Conservation (phyloP, 2,797 vertebrate genomes). For the Hemitrygon akajei region DNA sequence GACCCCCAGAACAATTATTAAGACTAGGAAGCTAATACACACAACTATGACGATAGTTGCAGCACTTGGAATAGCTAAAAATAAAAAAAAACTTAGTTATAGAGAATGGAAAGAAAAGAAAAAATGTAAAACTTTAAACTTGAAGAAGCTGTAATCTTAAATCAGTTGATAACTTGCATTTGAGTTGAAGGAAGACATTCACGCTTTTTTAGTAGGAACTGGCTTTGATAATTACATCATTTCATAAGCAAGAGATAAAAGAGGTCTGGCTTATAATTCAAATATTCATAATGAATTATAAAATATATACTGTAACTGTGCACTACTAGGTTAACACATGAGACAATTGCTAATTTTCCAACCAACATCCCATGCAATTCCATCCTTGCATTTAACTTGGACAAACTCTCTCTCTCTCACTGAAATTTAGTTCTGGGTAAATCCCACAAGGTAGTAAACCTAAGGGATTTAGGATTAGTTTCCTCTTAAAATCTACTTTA, state of each 20-base stretch:
- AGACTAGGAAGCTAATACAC: conserved; percentile 76
- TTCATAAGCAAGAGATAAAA: not conserved
- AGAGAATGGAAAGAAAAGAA: not conserved
- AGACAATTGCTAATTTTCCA: not conserved
- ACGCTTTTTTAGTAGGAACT: not conserved
- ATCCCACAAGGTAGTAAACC: not conserved
- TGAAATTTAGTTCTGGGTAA: not conserved
- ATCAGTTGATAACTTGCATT: not conserved
- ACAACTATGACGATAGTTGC: conserved; percentile 73
- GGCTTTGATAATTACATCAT: not conserved
- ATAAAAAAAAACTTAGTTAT: conserved; percentile 16
- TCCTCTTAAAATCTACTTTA: not conserved
- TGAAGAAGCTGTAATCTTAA: not conserved
- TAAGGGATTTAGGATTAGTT: too few relatives aligned
- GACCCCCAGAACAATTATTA: conserved; percentile 75
- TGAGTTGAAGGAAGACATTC: not conserved
- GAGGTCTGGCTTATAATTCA: not conserved
- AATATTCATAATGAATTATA: not conserved
- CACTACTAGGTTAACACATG: not conserved
- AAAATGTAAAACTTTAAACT: not conserved
- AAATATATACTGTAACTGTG: not conserved
- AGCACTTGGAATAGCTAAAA: conserved; percentile 72
- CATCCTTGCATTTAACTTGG: not conserved
- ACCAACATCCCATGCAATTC: not conserved
- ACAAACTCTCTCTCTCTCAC: not conserved